Base-by-base conservation (phyloP, 2,113 vertebrate genomes). In the Osmerus eperlanus region DNA sequence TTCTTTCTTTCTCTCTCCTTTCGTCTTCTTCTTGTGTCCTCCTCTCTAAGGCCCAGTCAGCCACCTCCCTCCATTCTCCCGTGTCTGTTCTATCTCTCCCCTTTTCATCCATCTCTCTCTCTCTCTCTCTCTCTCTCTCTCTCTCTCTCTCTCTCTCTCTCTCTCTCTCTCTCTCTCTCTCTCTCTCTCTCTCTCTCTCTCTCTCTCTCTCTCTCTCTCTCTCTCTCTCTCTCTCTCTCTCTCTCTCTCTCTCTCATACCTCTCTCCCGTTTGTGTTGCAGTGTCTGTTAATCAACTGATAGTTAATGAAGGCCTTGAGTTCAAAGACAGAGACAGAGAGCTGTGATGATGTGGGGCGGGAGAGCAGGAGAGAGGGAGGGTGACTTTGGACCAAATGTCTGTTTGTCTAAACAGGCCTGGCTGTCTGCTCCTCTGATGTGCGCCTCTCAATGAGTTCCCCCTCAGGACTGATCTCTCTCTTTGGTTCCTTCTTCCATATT, bases 271-370 rank as follows among this genome's bases (percentile, higher is more conserved):
- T 41, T 14, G 66, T 80, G 83, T 82, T 87, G 85, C 83, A 78
- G 52, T 78, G 85, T 82, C 80, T 86, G 84, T 88, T 89, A 87
- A 91, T 91, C 84, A 90, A 85, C 86, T 85, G 84, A 87, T 87
- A 85, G 88, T 85, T 90, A 90, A 91, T 89, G 87, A 91, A 85
- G 85, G 75, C 81, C 84, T 21, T 58, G 41, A 88, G 88, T 91
- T 90, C 84, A 89, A 89, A 89, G 88, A 85, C 81, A 32, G 29
- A 68, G 14, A 53, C n/a, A 3, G 56, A 63, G 58, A 29, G 66
- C 61, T 41, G 69, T 19, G 23, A 15, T 53, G 32, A 68, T 58
- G 53, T 14, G 16, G 60, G 59, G 25, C 67, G 55, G 59, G 23
- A 56, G 52, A 74, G 68, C 59, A 59, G 67, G 15, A 73, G 61